Conservation (phyloP, 1,140 invertebrate genomes). For the Hyles euphorbiae region DNA sequence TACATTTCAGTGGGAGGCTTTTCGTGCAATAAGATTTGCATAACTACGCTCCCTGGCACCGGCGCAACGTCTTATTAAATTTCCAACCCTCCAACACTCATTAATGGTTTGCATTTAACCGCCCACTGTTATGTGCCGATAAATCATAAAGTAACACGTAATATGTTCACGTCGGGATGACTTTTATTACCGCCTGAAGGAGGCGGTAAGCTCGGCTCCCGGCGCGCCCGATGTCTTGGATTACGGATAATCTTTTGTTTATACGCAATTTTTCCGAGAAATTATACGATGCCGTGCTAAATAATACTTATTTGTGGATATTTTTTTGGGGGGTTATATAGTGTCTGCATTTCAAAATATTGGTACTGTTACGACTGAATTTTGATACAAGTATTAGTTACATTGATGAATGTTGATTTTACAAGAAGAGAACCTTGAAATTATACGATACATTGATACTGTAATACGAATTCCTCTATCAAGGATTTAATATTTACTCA, state of each 20-base stretch:
- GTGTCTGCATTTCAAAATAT: not conserved
- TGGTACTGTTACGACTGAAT: too few species aligned
- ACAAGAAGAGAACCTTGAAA: too few species aligned
- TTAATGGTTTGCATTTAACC: conserved; percentile 68
- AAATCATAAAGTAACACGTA: conserved; percentile 63
- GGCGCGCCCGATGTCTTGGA: conserved; percentile 24
- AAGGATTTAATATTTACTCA: too few species aligned
- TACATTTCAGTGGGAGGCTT: conserved; percentile 50
- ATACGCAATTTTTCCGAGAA: conserved; percentile 36
- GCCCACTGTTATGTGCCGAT: conserved; percentile 44
- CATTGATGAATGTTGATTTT: too few species aligned
- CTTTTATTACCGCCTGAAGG: conserved; percentile 62
- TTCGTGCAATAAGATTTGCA: conserved; percentile 72
- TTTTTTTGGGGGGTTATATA: conserved; percentile 5
- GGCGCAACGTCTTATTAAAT: conserved; percentile 48
- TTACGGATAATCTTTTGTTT: conserved; percentile 58
- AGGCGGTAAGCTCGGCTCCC: conserved; percentile 41
- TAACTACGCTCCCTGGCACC: conserved; percentile 66
- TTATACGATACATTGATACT: too few species aligned
- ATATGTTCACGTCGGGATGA: conserved; percentile 41
- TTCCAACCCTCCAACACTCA: conserved; percentile 67
- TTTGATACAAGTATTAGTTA: too few species aligned
- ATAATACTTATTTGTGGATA: conserved; percentile 9
- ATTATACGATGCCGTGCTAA: conserved; percentile 18
- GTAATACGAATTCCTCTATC: too few species aligned